Conservation (phyloP, 92 coral and sea anemone genomes). For the Palythoa heliodiscus region DNA sequence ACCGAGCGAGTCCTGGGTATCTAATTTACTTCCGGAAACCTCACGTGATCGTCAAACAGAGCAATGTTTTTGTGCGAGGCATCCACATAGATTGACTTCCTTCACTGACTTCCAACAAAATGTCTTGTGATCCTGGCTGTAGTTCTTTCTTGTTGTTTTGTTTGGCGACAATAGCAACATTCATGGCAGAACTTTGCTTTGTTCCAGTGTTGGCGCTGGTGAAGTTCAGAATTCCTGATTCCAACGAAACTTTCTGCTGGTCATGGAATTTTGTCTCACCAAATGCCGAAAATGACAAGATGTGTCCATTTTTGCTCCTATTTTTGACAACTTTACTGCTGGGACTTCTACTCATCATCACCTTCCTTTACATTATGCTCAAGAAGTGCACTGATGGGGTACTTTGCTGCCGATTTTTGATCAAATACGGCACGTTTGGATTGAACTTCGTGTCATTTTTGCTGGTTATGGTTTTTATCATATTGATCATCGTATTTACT, state of each 20-base stretch:
- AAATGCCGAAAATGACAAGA: conserved; percentile 14
- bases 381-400: conserved; percentile 49
- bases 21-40: no score
- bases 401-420: conserved; percentile 27
- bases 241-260: conserved; percentile 57
- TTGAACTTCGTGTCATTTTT: conserved; percentile 42
- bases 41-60: no score
- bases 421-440: conserved; percentile 57
- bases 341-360: conserved; percentile 43
- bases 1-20: no score
- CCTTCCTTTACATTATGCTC: conserved; percentile 40
- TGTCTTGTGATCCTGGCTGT: conserved; percentile 7
- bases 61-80: no score
- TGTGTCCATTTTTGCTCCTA: conserved; percentile 58
- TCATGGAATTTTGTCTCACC: conserved; percentile 50
- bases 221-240: conserved; percentile 6
- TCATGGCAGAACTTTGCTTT: conserved; percentile 61
- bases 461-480: conserved; percentile 47
- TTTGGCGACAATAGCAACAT: conserved; percentile 39
- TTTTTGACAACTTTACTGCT: conserved; percentile 37
- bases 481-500: conserved; percentile 48
- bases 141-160: conserved; percentile 52
- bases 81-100: no score
- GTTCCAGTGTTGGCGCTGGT: conserved; percentile 54
- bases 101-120: no score